Evolutionary conservation across 2,113 vertebrate genomes (phyloP).

Genomic region (Hepsetus odoe): DNA sequence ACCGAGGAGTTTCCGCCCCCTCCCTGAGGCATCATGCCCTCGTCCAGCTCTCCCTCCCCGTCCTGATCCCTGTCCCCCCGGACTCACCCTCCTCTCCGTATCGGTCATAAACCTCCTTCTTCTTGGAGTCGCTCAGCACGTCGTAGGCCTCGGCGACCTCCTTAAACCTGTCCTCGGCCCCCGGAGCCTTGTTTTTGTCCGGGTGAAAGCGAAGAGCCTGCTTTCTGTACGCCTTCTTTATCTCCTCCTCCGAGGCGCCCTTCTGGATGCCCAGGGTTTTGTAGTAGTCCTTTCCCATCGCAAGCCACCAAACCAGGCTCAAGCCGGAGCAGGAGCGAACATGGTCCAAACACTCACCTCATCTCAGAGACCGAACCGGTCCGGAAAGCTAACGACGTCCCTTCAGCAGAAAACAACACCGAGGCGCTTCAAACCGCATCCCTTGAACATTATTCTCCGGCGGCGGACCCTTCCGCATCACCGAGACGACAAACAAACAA

Average conservation of each 20-base stretch:
- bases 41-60: too few species aligned
- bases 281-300: conserved; percentile 94
- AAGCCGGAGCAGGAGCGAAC: too few species aligned
- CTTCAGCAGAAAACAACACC: too few species aligned
- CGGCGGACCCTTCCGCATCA: neutral
- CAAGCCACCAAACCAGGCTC: conserved; percentile 35
- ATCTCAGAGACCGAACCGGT: too few species aligned
- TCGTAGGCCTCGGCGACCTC: conserved; percentile 94
- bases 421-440: neutral
- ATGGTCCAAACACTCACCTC: neutral
- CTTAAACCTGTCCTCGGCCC: conserved; percentile 91
- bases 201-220: conserved; percentile 90
- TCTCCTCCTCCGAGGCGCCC: conserved; percentile 85
- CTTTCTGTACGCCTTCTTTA: conserved; percentile 89
- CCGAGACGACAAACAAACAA: neutral
- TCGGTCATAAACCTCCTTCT: conserved; percentile 88
- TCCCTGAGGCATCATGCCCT: too few species aligned
- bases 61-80: too few species aligned
- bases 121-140: conserved; percentile 90
- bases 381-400: too few species aligned
- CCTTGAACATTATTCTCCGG: neutral
- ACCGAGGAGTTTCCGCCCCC: too few species aligned
- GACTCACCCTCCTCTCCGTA: conserved; percentile 87
- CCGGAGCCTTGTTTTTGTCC: conserved; percentile 90
- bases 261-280: conserved; percentile 82